Evolutionary conservation across 2,797 vertebrate genomes (phyloP), one percentile per base, ranked within the genome.

Genomic region (Melanotaenia parkinsoni): DNA sequence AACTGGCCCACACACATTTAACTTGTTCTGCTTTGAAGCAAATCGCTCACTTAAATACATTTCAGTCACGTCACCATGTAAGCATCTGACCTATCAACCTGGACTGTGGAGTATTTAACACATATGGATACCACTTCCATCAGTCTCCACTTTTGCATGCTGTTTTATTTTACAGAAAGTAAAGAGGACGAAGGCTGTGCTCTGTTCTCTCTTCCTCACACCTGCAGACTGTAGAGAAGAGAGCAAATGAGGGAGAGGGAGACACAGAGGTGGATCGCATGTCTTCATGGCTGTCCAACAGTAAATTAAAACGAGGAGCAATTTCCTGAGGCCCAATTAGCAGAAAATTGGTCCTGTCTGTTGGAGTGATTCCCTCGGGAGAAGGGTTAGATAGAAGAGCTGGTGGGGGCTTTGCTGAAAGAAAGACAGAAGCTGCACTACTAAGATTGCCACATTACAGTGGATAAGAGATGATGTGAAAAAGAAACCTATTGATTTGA

Each of bases 281-380:
- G 88, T 91, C 92, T 90, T 86, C 89, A 85, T 92, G 90, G 91
- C 92, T 93, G 94, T 94, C 93, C 85, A 77, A 86, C 83, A 92
- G 88, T 93, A 95, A 95, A 95, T 95, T 95, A 95, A 92, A 95
- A 95, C 79, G 89, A 94, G 90, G 88, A 94, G 90, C 92, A 94
- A 94, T 96, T 96, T 96, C 94, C 94, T 95, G 92, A 89, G 79
- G 91, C 91, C 90, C 93, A 93, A 93, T 94, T 93, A 94, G 92
- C 92, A 93, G 88, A 94, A 95, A 94, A 93, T 93, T 91, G 91
- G 85, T 94, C 84, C 91, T 94, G 91, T 95, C 90, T 93, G 84
- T 93, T 93, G 90, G 88, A 93, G 86, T 69, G 75, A 76, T 74
- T 94, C 88, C 86, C 85, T 64, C 2, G 83, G 86, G 70, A 60